Evolutionary conservation across 2,888 invertebrate species (phyloP), one percentile per base, ranked within the genome.

Genomic region (Heliothis peltigera): DNA sequence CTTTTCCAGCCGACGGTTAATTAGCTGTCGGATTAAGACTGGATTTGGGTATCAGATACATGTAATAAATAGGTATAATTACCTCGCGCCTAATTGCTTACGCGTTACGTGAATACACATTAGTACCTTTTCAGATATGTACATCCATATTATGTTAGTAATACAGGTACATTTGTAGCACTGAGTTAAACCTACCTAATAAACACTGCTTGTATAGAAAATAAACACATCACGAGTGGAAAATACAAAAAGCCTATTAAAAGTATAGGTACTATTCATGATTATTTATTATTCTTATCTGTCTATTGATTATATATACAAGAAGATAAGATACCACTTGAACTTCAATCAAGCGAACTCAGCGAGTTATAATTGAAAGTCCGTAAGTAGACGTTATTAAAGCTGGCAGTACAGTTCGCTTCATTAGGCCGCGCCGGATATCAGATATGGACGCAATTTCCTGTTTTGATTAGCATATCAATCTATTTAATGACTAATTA

Each of bases 381-480:
- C 39, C 39, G 39, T 57, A 59, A 7, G 43, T 55, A 52, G n/a
- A 58, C n/a, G 56, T 60, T 68, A 68, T 65, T 64, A 75, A 58
- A 68, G 39, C 62, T 39, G n/a, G 49, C 15, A 47, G 32, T 66
- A 59, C 51, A 48, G 53, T 57, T 63, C 48, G 51, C 53, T 67
- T 72, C 62, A 73, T 72, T 64, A 70, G 42, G 43, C 42, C 47
- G 32, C 46, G 46, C 77, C 72, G 78, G 76, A 78, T 64, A 70
- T 76, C 65, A 76, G 72, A 70, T 70, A 68, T 73, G 63, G 62
- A 73, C 64, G 68, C 58, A 70, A 79, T 79, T 74, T 77, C 73
- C 77, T 74, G 77, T 69, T 69, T 74, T 74, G 70, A 76, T 78
- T 79, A 70, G 64, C 72, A 68, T 68, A 64, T 51, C 77, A 77